Evolutionary conservation across 2,113 vertebrate species (phyloP).

Genomic region (Sakesphorus luctuosus): DNA sequence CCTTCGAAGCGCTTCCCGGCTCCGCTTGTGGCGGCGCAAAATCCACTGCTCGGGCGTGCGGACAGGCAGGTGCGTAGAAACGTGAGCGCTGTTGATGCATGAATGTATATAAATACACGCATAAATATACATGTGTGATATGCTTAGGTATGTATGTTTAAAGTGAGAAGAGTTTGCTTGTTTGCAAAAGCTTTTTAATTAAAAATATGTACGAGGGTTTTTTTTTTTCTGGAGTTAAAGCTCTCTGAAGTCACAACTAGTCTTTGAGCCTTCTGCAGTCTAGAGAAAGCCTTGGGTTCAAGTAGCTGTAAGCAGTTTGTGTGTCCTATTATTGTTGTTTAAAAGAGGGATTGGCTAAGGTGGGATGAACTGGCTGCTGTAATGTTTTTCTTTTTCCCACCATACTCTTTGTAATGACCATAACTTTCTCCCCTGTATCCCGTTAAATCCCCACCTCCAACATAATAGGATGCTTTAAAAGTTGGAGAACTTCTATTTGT

Average conservation of each 20-base stretch:
- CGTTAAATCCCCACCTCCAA: background rate
- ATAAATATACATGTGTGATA: fast-evolving
- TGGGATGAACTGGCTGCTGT: background rate
- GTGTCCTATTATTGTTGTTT: background rate
- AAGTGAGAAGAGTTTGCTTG: background rate
- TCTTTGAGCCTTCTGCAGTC: background rate
- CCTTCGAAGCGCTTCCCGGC: background rate
- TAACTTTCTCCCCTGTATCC: background rate
- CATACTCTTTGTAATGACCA: fast-evolving
- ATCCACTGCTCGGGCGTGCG: fast-evolving
- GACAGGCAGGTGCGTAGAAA: background rate
- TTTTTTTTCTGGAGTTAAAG: background rate
- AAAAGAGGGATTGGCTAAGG: too few relatives aligned
- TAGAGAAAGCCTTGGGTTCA: background rate
- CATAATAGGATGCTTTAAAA: background rate
- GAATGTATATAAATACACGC: fast-evolving
- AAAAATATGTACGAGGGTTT: background rate
- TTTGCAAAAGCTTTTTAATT: background rate
- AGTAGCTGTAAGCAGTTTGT: background rate
- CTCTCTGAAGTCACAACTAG: background rate
- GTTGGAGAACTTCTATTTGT: background rate
- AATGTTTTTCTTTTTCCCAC: background rate
- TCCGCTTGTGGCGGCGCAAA: fast-evolving
- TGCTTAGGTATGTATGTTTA: background rate
- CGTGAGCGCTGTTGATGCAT: fast-evolving